Conservation (phyloP, 2,797 vertebrate genomes). For the Tenualosa ilisha region DNA sequence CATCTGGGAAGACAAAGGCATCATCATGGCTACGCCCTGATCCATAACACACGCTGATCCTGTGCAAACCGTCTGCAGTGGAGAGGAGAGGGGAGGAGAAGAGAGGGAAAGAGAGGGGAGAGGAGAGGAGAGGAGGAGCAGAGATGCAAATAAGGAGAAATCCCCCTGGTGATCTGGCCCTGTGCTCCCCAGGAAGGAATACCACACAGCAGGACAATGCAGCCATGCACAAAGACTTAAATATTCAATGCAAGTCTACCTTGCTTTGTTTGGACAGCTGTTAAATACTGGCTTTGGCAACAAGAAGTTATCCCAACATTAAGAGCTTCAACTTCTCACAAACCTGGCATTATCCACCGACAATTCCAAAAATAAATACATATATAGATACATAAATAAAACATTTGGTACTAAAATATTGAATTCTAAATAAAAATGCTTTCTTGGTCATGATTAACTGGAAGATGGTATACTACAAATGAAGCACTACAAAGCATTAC, state of each 20-base stretch:
- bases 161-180: background rate
- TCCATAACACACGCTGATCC: constrained; percentile 87
- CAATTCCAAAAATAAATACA: background rate
- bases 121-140: background rate
- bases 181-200: background rate
- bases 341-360: background rate
- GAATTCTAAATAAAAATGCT: too few relatives aligned
- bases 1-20: constrained; percentile 85
- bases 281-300: background rate
- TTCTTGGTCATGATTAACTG: too few relatives aligned
- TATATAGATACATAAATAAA: too few relatives aligned
- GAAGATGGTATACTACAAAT: too few relatives aligned
- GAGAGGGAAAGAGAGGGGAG: background rate
- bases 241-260: background rate
- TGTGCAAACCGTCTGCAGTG: constrained; percentile 80
- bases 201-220: background rate
- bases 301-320: background rate
- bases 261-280: background rate
- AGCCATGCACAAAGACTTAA: background rate
- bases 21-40: constrained; percentile 78
- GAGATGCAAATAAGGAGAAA: background rate
- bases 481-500: too few relatives aligned
- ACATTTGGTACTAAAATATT: too few relatives aligned
- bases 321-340: background rate
- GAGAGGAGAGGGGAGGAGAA: background rate